These are phyloP conservation scores for Lophius americanus DNA, from an alignment of 2,797 vertebrate species.

Conservation along the genomic window DNA sequence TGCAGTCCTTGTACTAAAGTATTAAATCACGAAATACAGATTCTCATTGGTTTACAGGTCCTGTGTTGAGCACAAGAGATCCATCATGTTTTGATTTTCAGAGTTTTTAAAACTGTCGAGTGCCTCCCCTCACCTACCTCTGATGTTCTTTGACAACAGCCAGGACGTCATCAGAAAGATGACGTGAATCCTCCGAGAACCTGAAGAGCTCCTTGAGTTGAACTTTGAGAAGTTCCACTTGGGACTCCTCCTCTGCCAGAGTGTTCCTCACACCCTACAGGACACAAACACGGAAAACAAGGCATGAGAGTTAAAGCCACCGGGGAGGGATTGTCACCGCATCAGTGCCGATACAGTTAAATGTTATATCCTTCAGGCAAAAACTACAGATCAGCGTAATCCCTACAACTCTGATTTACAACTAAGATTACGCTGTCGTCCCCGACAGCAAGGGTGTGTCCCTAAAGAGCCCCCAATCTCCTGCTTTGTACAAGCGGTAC, in stretches of 20 bases:
- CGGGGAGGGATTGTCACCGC: too few species aligned
- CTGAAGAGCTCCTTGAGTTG: conserved; percentile 89
- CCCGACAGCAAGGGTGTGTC: too few species aligned
- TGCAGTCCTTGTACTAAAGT: too few species aligned
- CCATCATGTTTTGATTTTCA: background rate
- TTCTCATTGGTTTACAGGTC: background rate
- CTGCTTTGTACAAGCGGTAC: too few species aligned
- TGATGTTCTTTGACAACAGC: conserved; percentile 88
- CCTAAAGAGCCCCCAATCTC: too few species aligned
- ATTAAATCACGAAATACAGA: too few species aligned
- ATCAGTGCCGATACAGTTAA: too few species aligned
- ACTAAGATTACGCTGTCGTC: too few species aligned
- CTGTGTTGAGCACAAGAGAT: too few species aligned
- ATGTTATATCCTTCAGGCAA: too few species aligned
- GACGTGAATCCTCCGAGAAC: conserved; percentile 83
- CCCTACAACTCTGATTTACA: too few species aligned
- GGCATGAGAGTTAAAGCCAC: background rate
- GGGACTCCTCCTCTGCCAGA: conserved; percentile 84
- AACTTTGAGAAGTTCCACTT: conserved; percentile 84
- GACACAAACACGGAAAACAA: background rate
- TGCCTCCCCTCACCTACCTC: conserved; percentile 77
- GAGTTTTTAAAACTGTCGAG: background rate
- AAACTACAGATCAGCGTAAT: too few species aligned
- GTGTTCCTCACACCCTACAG: conserved; percentile 81
- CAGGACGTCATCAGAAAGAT: conserved; percentile 84